A percentile compares a stretch with the other conserved stretches of the same genome.
Conservation (phyloP, 1,140 invertebrate species). For the Pinna nobilis region DNA sequence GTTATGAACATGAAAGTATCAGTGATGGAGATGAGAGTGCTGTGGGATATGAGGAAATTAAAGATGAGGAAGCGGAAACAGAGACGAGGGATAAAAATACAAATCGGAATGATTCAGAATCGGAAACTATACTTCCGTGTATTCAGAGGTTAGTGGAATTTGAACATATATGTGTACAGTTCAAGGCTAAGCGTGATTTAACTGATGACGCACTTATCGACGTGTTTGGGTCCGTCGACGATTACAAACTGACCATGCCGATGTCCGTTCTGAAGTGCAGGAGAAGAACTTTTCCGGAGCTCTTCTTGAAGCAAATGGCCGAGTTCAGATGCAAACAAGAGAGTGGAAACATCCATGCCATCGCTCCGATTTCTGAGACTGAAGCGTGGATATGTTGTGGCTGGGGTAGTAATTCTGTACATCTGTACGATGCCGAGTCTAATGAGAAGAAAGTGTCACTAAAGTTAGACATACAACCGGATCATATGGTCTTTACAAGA, state of each 20-base stretch:
- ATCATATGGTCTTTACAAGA: constrained; percentile 18
- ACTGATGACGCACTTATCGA: background rate
- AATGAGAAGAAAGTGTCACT: constrained; percentile 32
- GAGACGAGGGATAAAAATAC: background rate
- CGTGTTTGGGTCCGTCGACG: background rate
- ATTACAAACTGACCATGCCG: background rate
- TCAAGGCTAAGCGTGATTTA: background rate
- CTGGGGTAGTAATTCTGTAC: constrained; percentile 44
- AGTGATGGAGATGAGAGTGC: background rate
- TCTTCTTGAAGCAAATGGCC: background rate
- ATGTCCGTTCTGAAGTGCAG: background rate
- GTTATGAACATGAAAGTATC: constrained; percentile 1
- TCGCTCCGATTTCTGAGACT: constrained; percentile 41
- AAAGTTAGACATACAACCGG: constrained; percentile 34
- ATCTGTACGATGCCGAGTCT: constrained; percentile 29
- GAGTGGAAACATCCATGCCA: constrained; percentile 36
- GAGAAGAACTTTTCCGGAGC: background rate
- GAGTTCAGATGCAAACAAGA: constrained; percentile 19
- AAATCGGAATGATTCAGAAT: background rate
- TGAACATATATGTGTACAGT: background rate
- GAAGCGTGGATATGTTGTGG: constrained; percentile 49
- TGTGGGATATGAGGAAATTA: background rate
- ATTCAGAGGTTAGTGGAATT: constrained; percentile 3
- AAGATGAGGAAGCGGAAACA: background rate
- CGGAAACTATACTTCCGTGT: background rate